These are phyloP conservation scores for Poeciliopsis turneri DNA, from an alignment of 2,797 vertebrate species.

Conservation along the genomic window DNA sequence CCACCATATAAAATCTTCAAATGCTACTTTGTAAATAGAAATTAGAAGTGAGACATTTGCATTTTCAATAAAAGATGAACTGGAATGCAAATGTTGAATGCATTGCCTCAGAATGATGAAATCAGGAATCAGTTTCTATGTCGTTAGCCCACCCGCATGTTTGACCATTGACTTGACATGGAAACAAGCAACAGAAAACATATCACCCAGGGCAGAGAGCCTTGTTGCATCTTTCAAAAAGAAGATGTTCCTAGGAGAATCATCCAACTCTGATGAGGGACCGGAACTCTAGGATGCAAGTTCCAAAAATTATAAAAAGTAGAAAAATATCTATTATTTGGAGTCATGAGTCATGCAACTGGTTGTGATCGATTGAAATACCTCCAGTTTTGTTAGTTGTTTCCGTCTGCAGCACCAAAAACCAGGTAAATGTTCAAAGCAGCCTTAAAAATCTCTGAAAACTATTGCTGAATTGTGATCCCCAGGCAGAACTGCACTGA, in stretches of 20 bases:
- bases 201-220: background rate
- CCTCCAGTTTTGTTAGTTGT: background rate
- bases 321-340: background rate
- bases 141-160: background rate
- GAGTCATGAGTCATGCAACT: background rate
- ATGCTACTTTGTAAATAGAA: background rate
- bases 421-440: background rate
- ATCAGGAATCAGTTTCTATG: background rate
- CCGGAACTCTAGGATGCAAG: background rate
- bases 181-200: background rate
- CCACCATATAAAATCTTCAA: background rate
- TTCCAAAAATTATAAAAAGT: background rate
- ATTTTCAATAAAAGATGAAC: background rate
- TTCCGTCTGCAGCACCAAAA: background rate
- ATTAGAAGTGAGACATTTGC: background rate
- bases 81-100: background rate
- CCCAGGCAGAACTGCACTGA: background rate
- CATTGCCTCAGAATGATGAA: background rate
- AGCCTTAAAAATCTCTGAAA: too few relatives aligned
- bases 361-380: background rate
- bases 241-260: background rate
- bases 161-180: background rate
- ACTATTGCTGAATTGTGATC: background rate
- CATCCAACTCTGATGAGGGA: background rate
- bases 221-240: background rate